Conservation (phyloP, 2,888 invertebrate genomes). For the Stenchaetothrips biformis region DNA sequence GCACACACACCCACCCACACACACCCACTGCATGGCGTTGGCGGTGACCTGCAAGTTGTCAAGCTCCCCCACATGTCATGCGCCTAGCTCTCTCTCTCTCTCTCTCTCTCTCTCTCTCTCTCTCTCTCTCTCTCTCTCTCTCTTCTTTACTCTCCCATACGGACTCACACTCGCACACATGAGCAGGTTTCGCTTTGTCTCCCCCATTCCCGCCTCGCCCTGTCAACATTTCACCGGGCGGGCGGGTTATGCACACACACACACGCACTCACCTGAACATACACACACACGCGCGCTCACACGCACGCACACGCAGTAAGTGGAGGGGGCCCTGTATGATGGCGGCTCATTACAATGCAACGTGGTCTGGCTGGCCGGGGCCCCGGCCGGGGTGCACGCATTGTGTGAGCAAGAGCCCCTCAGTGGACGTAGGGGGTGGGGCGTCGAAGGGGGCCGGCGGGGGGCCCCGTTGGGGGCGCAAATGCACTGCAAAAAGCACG, state of each 20-base stretch:
- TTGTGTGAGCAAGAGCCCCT: not conserved
- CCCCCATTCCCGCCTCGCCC: not conserved
- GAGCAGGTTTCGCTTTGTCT: not conserved
- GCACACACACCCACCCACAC: no score
- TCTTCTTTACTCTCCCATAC: not conserved
- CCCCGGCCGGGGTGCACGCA: not conserved
- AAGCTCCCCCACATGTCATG: not conserved
- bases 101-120: conserved; percentile 2
- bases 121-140: not conserved
- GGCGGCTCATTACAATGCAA: not conserved
- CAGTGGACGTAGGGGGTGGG: not conserved
- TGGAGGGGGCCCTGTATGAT: not conserved
- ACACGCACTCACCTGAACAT: no score
- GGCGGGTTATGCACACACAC: not conserved
- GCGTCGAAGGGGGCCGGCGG: no score
- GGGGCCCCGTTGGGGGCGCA: no score
- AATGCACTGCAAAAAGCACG: no score
- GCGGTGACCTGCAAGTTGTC: not conserved
- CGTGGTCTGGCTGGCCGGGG: not conserved
- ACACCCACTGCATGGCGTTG: no score
- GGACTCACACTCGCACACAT: no score
- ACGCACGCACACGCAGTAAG: not conserved
- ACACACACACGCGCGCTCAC: not conserved
- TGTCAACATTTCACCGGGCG: conserved; percentile 3
- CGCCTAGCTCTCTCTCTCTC: not conserved